A percentile compares a stretch with the other conserved stretches of the same genome.
These are phyloP conservation scores for Elachura formosa DNA, from an alignment of 2,113 vertebrate genomes.

Conservation along the genomic window DNA sequence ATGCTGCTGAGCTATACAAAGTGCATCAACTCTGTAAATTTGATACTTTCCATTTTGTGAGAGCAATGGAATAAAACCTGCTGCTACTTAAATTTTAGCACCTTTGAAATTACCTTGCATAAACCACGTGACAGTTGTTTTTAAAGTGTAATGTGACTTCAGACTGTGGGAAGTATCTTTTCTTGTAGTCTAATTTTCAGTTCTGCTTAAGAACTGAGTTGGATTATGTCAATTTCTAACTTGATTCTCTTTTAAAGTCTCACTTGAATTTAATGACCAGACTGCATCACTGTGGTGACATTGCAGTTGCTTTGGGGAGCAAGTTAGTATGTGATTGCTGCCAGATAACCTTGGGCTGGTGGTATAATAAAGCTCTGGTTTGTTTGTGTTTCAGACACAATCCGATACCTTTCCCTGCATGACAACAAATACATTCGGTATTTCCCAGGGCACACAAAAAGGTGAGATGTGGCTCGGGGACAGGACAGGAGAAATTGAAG, in stretches of 20 bases:
- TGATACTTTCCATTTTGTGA: neutral
- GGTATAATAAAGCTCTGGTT: neutral
- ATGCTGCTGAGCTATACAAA: neutral
- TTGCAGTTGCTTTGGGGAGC: neutral
- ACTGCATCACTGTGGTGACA: neutral
- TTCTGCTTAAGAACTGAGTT: neutral
- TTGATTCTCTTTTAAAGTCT: neutral
- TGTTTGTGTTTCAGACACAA: constrained; percentile 85
- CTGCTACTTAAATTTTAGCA: neutral
- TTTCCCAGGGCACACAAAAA: constrained; percentile 96
- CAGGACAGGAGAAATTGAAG: neutral
- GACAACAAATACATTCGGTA: constrained; percentile 99
- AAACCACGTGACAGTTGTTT: neutral
- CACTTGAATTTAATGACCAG: neutral
- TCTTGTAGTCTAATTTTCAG: neutral
- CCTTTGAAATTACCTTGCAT: neutral
- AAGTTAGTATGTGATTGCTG: neutral
- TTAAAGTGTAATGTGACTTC: neutral
- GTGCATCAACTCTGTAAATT: neutral
- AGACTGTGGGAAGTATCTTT: neutral
- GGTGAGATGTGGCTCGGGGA: constrained; percentile 72
- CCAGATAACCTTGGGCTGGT: neutral
- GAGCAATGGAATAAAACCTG: neutral
- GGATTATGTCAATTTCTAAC: neutral
- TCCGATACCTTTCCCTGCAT: constrained; percentile 95